Conservation (phyloP, 2,113 vertebrate genomes). For the Pterocles burchelli region DNA sequence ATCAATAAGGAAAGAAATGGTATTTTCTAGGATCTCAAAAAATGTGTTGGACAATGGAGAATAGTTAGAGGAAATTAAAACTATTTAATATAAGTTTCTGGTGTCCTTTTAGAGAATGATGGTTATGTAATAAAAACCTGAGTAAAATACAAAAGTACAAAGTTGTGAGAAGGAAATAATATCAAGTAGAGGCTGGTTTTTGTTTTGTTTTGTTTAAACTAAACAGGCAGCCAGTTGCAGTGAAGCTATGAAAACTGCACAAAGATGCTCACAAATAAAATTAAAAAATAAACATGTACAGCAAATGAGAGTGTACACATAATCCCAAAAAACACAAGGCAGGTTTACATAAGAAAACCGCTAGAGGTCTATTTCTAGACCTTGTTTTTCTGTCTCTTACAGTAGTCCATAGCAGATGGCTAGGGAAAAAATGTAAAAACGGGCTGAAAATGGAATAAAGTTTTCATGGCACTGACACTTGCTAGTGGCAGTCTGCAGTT, state of each 20-base stretch:
- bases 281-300: neutral
- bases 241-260: neutral
- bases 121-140: neutral
- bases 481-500: neutral
- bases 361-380: neutral
- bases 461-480: neutral
- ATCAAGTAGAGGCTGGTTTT: neutral
- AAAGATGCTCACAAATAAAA: neutral
- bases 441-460: neutral
- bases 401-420: neutral
- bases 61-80: slow-evolving; percentile 51
- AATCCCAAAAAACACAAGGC: neutral
- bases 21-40: slow-evolving; percentile 41
- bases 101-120: neutral
- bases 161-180: neutral
- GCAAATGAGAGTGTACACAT: neutral
- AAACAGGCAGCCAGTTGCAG: neutral
- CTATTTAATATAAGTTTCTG: slow-evolving; percentile 39
- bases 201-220: neutral
- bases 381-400: neutral
- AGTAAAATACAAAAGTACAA: neutral
- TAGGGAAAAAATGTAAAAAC: neutral
- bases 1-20: slow-evolving; percentile 59
- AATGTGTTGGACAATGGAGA: slow-evolving; percentile 1
- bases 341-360: neutral